phyloP scores from a whole-genome alignment of 2,797 vertebrate genomes.

The Hozukius guyotensis region DNA sequence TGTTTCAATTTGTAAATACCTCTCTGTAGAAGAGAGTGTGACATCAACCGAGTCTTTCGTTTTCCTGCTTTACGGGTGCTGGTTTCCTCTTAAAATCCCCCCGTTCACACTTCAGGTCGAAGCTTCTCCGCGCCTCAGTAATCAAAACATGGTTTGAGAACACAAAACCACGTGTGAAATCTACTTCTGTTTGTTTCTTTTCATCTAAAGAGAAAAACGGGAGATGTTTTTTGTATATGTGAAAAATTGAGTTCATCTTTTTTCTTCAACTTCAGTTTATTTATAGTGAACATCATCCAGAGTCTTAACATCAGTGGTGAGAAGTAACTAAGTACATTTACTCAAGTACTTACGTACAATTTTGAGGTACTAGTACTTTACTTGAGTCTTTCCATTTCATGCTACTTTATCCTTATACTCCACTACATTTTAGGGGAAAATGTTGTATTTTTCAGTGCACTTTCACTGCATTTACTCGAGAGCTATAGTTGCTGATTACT shows the following conservation, averaged over 20 bases:
- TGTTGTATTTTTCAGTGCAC: neutral
- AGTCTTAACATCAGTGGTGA: neutral
- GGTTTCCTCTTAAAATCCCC: slow-evolving; percentile 74
- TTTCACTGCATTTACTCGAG: neutral
- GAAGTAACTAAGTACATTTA: neutral
- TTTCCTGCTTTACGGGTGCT: slow-evolving; percentile 26
- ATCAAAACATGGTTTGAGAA: slow-evolving; percentile 25
- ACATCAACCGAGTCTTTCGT: neutral
- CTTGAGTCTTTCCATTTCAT: neutral
- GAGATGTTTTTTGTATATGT: neutral
- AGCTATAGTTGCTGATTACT: neutral
- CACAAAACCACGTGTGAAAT: slow-evolving; percentile 56
- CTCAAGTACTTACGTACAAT: neutral
- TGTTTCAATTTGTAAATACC: slow-evolving; percentile 35
- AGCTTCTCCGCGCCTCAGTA: neutral
- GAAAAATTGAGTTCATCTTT: neutral
- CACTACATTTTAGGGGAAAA: neutral
- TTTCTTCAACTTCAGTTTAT: neutral
- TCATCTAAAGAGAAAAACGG: neutral
- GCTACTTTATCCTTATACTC: neutral
- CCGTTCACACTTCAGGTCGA: neutral
- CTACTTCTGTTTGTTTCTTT: slow-evolving; percentile 7
- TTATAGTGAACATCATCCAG: neutral
- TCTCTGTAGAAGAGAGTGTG: neutral
- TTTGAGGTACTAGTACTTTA: neutral